Conservation (phyloP, 2,113 vertebrate genomes). For the Sinocyclocheilus grahami region DNA sequence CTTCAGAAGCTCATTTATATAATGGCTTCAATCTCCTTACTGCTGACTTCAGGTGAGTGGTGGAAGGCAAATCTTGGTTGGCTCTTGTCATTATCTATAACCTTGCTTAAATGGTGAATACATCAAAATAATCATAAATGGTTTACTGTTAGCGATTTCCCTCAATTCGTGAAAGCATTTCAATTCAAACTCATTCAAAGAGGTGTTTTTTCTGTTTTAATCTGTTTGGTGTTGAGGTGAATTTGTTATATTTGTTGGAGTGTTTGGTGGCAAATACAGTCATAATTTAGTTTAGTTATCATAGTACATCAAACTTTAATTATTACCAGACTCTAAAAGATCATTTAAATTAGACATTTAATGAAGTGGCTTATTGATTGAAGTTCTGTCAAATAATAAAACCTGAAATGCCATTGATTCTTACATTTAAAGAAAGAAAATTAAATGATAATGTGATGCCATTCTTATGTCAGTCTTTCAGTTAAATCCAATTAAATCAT, state of each 20-base stretch:
- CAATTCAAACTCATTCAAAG: too few species aligned
- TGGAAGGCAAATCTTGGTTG: not conserved
- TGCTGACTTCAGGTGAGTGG: slow-evolving; percentile 91
- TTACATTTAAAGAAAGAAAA: too few species aligned
- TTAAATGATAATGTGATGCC: too few species aligned
- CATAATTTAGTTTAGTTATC: not conserved
- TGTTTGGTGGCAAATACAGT: not conserved
- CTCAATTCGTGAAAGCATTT: not conserved
- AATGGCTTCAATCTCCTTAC: slow-evolving; percentile 97
- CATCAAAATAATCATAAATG: not conserved
- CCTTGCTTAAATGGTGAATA: not conserved
- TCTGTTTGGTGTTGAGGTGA: not conserved
- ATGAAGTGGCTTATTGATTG: too few species aligned
- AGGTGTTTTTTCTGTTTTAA: too few species aligned
- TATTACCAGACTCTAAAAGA: too few species aligned
- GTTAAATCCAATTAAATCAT: not conserved
- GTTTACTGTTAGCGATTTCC: not conserved
- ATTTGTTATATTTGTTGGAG: not conserved
- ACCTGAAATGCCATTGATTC: too few species aligned
- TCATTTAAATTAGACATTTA: too few species aligned
- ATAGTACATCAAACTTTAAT: too few species aligned
- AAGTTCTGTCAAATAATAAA: too few species aligned
- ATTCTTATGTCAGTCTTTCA: too few species aligned
- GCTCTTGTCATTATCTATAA: not conserved
- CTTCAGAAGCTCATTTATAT: slow-evolving; percentile 88